Percentiles rank a stretch among this genome's conserved stretches.
phyloP scores from a whole-genome alignment of 1,140 invertebrate genomes.

The Olivierus martensii region DNA sequence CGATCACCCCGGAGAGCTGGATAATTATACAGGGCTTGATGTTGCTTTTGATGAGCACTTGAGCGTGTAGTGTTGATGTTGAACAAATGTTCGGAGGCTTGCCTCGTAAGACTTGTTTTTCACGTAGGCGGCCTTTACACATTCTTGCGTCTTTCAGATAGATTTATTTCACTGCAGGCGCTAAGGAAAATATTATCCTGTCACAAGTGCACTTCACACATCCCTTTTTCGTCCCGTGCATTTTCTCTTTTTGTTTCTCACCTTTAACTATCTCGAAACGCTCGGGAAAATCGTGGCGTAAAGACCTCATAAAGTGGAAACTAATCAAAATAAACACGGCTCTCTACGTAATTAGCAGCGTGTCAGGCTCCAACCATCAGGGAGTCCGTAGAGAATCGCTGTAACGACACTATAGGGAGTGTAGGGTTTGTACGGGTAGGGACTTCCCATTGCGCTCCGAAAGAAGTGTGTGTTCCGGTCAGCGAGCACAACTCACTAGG shows the following conservation, averaged over 20 bases:
- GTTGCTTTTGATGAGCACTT: constrained; percentile 20
- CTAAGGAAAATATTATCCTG: not conserved
- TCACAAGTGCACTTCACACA: not conserved
- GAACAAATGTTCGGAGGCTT: constrained; percentile 18
- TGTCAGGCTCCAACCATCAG: too few species aligned
- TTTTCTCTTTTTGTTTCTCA: not conserved
- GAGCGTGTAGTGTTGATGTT: constrained; percentile 22
- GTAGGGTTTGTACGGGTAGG: too few species aligned
- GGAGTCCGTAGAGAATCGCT: too few species aligned
- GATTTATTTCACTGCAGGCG: not conserved
- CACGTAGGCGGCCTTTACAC: not conserved
- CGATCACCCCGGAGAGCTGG: constrained; percentile 17
- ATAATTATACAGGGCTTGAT: constrained; percentile 21
- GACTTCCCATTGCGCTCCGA: too few species aligned
- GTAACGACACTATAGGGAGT: too few species aligned
- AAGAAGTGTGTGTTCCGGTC: too few species aligned
- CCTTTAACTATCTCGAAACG: not conserved
- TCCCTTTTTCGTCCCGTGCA: not conserved
- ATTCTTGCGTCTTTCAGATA: not conserved
- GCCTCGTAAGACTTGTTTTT: not conserved
- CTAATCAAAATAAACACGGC: not conserved
- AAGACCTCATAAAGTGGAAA: not conserved
- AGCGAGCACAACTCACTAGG: too few species aligned
- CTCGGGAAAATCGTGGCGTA: not conserved
- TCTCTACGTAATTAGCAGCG: too few species aligned